Base-by-base conservation (phyloP, 2,888 invertebrate species). In the Zaprionus obscuricornis region DNA sequence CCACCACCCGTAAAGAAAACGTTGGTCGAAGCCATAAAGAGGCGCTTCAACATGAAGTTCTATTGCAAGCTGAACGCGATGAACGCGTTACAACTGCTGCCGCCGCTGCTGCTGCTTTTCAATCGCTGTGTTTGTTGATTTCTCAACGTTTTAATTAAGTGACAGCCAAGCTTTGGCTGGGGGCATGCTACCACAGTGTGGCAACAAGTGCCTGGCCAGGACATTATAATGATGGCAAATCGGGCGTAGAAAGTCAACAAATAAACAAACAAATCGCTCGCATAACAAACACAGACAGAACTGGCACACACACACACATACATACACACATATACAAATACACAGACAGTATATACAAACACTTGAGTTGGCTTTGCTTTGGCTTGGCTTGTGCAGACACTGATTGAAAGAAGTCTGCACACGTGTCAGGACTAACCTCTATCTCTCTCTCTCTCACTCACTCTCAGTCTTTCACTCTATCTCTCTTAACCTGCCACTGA, bases 101-200 rank as follows among this genome's bases (percentile, higher is more conserved):
- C 3, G 6, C 29, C 29, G 3, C n/a, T 33, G 18, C 5, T 14
- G 29, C 29, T 17, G 5, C 27, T 47, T 31, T 31, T 27, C 18
- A 42, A n/a, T n/a, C n/a, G 42, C 26, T 50, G 60, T 33, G 52
- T 64, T 59, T 85, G 85, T 85, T 79, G 83, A 85, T 78, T 82
- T 78, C 74, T 49, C 83, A 79, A 76, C 81, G 76, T 85, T 81
- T 83, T 82, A 82, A 82, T 82, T 82, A 82, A 82, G 84, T 85
- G 81, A 83, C 76, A 75, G 67, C 26, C 57, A 11, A 47, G 20
- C 3, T 27, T 10, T 14, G 27, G 27, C 37, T 14, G 36, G 18
- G 13, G 17, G 31, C 42, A 54, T 16, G 27, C 27, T 54, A 31
- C 45, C 37, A 31, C 39, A 39, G 45, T 39, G 45, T 39, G 58